A percentile compares a stretch with the other conserved stretches of the same genome.
These are phyloP conservation scores for Melipona quadrifasciata DNA, from an alignment of 1,140 invertebrate genomes.

Conservation along the genomic window DNA sequence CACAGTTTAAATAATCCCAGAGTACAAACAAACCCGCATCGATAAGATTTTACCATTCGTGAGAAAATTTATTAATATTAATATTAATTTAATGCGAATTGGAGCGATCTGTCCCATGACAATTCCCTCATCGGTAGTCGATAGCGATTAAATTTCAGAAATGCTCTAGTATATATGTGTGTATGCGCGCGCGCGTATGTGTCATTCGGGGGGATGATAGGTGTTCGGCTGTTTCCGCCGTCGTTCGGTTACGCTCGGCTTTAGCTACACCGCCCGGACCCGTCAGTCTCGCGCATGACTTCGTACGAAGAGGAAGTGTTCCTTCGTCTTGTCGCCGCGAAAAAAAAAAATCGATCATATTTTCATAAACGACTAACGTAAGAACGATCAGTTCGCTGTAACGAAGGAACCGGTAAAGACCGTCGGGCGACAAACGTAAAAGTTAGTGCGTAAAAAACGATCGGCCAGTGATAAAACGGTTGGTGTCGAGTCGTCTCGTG, in stretches of 20 bases:
- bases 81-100: neutral
- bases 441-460: conserved; percentile 35
- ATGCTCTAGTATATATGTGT: neutral
- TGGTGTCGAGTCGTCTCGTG: conserved; percentile 53
- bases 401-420: neutral
- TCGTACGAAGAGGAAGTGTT: conserved; percentile 47
- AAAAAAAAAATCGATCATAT: conserved; percentile 58
- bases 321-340: conserved; percentile 29
- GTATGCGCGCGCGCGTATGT: neutral
- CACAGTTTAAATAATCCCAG: neutral
- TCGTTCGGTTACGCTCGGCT: conserved; percentile 60
- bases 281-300: conserved; percentile 72
- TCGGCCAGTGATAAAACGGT: conserved; percentile 23
- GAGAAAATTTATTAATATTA: neutral
- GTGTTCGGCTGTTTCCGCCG: conserved; percentile 60
- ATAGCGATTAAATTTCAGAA: conserved; percentile 48
- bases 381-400: neutral
- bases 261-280: conserved; percentile 69
- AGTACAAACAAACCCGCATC: neutral
- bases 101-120: neutral
- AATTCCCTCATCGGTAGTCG: conserved; percentile 22
- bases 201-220: conserved; percentile 48
- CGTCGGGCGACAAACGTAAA: neutral
- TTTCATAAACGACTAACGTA: conserved; percentile 14
- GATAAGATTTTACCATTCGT: no score